A percentile compares a stretch with the other conserved stretches of the same genome.
Conservation (phyloP, 2,888 invertebrate genomes). For the Microdon myrmicae region DNA sequence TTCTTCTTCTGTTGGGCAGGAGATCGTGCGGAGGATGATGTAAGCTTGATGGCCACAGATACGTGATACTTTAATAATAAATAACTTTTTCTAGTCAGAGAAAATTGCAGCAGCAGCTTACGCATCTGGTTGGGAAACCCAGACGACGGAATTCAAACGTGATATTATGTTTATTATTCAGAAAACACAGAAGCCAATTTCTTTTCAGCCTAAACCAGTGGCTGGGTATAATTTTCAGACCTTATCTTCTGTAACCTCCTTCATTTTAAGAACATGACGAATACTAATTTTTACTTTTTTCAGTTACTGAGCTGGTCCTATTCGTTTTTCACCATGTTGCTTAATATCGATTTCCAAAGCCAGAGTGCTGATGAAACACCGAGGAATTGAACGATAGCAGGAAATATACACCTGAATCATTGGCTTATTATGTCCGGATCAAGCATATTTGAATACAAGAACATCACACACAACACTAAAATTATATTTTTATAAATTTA, state of each 20-base stretch:
- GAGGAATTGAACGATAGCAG: no score
- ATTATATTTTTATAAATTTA: no score
- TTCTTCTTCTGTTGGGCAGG: slow-evolving; percentile 61
- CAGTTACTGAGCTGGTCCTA: slow-evolving; percentile 56
- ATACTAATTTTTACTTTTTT: slow-evolving; percentile 8
- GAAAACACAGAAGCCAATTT: slow-evolving; percentile 59
- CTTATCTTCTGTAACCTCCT: slow-evolving; percentile 60
- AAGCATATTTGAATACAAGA: no score
- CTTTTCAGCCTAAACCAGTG: slow-evolving; percentile 58
- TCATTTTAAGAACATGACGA: no score
- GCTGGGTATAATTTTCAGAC: slow-evolving; percentile 58
- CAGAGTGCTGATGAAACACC: no score
- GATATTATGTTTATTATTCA: slow-evolving; percentile 58
- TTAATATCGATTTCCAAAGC: no score
- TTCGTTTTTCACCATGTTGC: slow-evolving; percentile 33
- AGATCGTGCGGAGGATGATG: slow-evolving; percentile 57
- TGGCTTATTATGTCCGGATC: no score
- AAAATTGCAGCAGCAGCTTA: slow-evolving; percentile 59
- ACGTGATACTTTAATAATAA: no score
- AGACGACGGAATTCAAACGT: slow-evolving; percentile 53
- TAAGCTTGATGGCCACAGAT: slow-evolving; percentile 48
- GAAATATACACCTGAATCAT: no score
- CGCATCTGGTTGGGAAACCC: slow-evolving; percentile 57
- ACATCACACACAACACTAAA: no score
- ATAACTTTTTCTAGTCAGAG: no score